Conservation (phyloP, 1,140 invertebrate genomes). For the Bombus haemorrhoidalis region DNA sequence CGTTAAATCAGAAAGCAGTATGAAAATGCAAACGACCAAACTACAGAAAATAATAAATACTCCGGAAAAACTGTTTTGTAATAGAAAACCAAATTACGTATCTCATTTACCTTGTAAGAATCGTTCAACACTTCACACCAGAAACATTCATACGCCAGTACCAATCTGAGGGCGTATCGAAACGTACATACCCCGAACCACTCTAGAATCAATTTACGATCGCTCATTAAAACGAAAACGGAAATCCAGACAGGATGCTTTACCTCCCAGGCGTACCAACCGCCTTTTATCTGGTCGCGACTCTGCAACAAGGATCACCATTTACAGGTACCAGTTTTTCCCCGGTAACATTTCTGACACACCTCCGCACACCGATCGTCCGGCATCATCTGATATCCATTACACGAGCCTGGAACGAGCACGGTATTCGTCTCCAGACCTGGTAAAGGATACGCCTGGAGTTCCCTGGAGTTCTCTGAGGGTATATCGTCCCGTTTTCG, state of each 20-base stretch:
- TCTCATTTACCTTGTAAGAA: too few species aligned
- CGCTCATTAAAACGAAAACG: background rate
- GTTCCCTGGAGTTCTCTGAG: background rate
- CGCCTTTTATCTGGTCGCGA: background rate
- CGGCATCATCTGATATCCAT: slow-evolving; percentile 50
- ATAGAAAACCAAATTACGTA: too few species aligned
- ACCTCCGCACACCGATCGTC: slow-evolving; percentile 27
- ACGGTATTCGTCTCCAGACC: slow-evolving; percentile 42
- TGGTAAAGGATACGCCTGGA: slow-evolving; percentile 28
- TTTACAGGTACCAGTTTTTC: slow-evolving; percentile 38
- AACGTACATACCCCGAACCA: too few species aligned
- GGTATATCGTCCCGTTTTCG: slow-evolving; percentile 45
- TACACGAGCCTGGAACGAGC: slow-evolving; percentile 46
- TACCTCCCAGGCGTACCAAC: slow-evolving; percentile 21
- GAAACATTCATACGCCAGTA: too few species aligned
- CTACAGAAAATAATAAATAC: too few species aligned
- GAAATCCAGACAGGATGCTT: background rate
- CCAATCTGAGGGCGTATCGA: too few species aligned
- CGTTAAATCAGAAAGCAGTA: too few species aligned
- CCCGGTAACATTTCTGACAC: slow-evolving; percentile 37
- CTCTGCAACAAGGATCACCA: slow-evolving; percentile 33
- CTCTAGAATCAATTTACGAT: background rate
- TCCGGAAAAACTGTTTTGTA: too few species aligned
- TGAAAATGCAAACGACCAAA: too few species aligned
- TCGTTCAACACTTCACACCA: too few species aligned